Base-by-base conservation (phyloP, 1,140 invertebrate genomes). In the Orchesella cincta region DNA sequence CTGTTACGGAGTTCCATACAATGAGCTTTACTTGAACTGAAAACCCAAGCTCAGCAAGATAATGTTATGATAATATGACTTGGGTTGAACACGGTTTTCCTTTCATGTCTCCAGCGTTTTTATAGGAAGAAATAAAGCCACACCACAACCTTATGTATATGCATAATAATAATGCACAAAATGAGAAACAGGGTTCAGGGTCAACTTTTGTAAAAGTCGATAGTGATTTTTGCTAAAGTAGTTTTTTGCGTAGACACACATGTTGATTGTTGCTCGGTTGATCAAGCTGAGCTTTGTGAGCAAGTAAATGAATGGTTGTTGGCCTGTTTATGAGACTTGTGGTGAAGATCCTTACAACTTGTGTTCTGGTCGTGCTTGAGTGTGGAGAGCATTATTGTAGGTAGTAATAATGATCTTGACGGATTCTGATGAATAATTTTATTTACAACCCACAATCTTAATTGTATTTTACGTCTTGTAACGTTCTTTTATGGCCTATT, bases 331-430 rank as follows among this genome's bases (percentile, higher is more conserved):
- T n/a, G n/a, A n/a, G n/a, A n/a, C n/a, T n/a, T n/a, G n/a, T n/a
- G n/a, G n/a, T n/a, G n/a, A n/a, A n/a, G n/a, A n/a, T n/a, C n/a
- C n/a, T n/a, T n/a, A n/a, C n/a, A n/a, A n/a, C n/a, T n/a, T n/a
- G n/a, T n/a, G n/a, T n/a, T n/a, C n/a, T n/a, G n/a, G n/a, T n/a
- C n/a, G n/a, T n/a, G n/a, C n/a, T n/a, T n/a, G n/a, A n/a, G n/a
- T n/a, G n/a, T n/a, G n/a, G n/a, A n/a, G n/a, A n/a, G n/a, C n/a
- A n/a, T n/a, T n/a, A n/a, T n/a, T n/a, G n/a, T n/a, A n/a, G n/a
- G n/a, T n/a, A n/a, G n/a, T n/a, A n/a, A n/a, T n/a, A 46, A 46
- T 46, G 5, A 57, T 57, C 52, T 57, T 57, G 52, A 57, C 52
- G 52, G 23, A 57, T 57, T 57, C 12, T 26, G 23, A 18, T 57